Conservation (phyloP, 1,140 invertebrate genomes). For the Mylabris phalerata region DNA sequence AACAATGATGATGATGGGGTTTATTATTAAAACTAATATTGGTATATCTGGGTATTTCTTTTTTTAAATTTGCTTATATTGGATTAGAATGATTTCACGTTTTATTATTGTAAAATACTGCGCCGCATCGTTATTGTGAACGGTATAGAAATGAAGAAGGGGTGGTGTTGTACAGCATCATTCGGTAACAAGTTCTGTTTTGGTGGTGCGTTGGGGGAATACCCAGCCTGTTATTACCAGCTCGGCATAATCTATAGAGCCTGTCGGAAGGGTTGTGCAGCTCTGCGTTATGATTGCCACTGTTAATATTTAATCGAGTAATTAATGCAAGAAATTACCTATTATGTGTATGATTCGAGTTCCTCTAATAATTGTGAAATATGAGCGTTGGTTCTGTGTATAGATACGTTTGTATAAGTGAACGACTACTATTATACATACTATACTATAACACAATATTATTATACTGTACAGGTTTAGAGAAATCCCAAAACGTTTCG, state of each 20-base stretch:
- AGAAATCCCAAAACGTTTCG: no score
- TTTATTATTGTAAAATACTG: no score
- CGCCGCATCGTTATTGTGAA: neutral
- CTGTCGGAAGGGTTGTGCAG: conserved; percentile 40
- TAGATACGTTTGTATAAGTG: neutral
- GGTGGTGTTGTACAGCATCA: neutral
- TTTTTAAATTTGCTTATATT: no score
- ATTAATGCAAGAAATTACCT: conserved; percentile 46
- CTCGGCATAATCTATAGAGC: conserved; percentile 40
- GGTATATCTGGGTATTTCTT: no score
- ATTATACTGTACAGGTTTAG: neutral
- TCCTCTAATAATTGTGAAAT: conserved; percentile 42
- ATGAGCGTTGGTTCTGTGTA: conserved; percentile 23
- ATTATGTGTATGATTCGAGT: conserved; percentile 44
- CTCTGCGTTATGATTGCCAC: conserved; percentile 43
- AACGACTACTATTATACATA: neutral
- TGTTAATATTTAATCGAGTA: conserved; percentile 44
- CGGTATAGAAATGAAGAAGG: neutral
- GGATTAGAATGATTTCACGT: no score
- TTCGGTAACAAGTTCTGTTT: conserved; percentile 33
- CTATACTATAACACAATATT: neutral
- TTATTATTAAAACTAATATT: no score
- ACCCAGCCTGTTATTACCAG: conserved; percentile 31
- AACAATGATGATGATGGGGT: neutral
- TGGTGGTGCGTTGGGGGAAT: conserved; percentile 32